Conservation (phyloP, 2,888 invertebrate genomes). For the Trissolcus japonicus region DNA sequence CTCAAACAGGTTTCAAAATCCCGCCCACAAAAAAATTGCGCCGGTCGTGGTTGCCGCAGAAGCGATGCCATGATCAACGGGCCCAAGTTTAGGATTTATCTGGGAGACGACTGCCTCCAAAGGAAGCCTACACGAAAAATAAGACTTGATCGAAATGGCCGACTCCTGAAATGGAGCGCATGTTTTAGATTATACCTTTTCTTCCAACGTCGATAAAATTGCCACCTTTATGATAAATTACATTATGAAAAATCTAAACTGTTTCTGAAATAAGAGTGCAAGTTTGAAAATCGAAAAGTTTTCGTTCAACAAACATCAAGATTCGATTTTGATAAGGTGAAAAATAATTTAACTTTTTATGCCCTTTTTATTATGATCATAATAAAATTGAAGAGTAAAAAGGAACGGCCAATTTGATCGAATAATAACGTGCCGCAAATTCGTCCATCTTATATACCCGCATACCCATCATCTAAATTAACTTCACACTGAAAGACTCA, state of each 20-base stretch:
- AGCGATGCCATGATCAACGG: conserved; percentile 47
- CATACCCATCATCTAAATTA: conserved; percentile 11
- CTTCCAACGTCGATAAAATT: too few relatives aligned
- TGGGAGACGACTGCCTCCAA: conserved; percentile 11
- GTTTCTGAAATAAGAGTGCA: too few relatives aligned
- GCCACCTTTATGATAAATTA: too few relatives aligned
- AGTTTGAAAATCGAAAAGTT: too few relatives aligned
- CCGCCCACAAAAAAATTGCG: conserved; percentile 74
- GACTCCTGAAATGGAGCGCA: neutral
- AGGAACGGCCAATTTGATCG: conserved; percentile 1
- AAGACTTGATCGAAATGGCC: conserved; percentile 30
- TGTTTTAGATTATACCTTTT: too few relatives aligned
- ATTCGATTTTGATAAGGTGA: neutral
- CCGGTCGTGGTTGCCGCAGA: conserved; percentile 55
- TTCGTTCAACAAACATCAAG: too few relatives aligned
- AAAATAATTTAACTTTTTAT: neutral
- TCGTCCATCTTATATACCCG: neutral
- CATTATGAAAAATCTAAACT: too few relatives aligned
- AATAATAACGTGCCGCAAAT: neutral
- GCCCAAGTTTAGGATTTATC: conserved; percentile 61
- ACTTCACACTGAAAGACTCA: conserved; percentile 1
- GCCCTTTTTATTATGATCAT: neutral
- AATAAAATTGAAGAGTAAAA: neutral
- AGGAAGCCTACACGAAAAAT: conserved; percentile 15
- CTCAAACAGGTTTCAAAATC: conserved; percentile 76